Percentiles rank a stretch among this genome's conserved stretches.
Conservation (phyloP, 2,888 invertebrate species). For the Cantharis flavilabris region DNA sequence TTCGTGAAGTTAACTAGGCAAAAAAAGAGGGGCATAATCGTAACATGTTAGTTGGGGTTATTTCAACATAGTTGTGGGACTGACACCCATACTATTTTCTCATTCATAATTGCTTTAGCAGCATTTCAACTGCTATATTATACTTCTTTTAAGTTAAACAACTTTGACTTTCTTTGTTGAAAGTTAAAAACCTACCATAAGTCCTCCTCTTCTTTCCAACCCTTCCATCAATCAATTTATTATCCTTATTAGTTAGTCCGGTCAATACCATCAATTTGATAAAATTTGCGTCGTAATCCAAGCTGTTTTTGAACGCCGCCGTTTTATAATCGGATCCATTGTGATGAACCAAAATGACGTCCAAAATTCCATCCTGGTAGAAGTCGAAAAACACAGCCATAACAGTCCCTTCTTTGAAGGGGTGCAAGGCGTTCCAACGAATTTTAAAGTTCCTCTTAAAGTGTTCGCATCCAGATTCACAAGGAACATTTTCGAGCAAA, state of each 20-base stretch:
- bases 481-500: constrained; percentile 79
- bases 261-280: constrained; percentile 93
- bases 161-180: not conserved
- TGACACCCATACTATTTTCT: too few relatives aligned
- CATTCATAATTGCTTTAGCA: too few relatives aligned
- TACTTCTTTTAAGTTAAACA: too few relatives aligned
- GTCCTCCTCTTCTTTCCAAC: constrained; percentile 77
- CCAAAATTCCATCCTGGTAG: constrained; percentile 91
- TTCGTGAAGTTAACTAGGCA: too few relatives aligned
- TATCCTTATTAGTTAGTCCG: constrained; percentile 73
- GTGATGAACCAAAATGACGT: constrained; percentile 71
- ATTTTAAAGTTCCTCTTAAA: constrained; percentile 77
- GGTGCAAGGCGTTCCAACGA: constrained; percentile 74
- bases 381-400: constrained; percentile 93
- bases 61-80: too few relatives aligned
- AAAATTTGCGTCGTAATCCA: constrained; percentile 94
- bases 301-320: constrained; percentile 82
- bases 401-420: constrained; percentile 73
- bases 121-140: too few relatives aligned
- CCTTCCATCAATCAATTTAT: constrained; percentile 73
- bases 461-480: constrained; percentile 64
- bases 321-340: constrained; percentile 61
- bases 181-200: constrained; percentile 62
- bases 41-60: too few relatives aligned
- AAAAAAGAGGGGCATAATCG: too few relatives aligned